Base-by-base conservation (phyloP, 2,113 vertebrate genomes). In the Heterochromis multidens region DNA sequence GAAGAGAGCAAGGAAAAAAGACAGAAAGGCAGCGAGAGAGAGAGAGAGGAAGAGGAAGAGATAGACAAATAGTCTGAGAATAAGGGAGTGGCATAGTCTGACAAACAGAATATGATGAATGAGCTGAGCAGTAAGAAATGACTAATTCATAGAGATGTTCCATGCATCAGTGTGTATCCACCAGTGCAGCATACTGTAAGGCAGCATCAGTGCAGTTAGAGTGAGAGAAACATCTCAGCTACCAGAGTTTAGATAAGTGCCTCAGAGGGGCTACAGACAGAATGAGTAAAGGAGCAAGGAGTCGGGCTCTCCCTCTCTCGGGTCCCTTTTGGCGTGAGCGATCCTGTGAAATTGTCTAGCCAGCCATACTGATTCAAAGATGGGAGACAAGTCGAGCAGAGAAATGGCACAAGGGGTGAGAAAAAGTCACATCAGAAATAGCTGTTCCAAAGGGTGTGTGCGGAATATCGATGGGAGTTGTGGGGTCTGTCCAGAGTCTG, bases 91-190 rank as follows among this genome's bases (percentile, higher is more conserved):
- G 92, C 94, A 70, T 80, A 82, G 88, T 92, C 91, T 92, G 90
- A 92, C 90, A 94, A 93, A 90, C 83, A 82, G 88, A 87, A 91
- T 92, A 89, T 92, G 92, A 95, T 92, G 89, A 94, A 94, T 91
- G 92, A 91, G 89, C 63, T 46, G 19, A 92, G 87, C 81, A 83
- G 85, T 86, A 90, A 87, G 79, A 92, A 88, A 95, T 95, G 85
- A 95, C 94, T 95, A 94, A 95, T 95, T 95, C 93, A 95, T 94
- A 70, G 93, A 87, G 82, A 88, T 87, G 74, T 87, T 93, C 86
- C 80, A 84, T 89, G 90, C 89, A 86, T 90, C 87, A 84, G 83
- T 85, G 92, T 93, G 90, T 67, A 74, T 88, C 84, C 87, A 83
- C 90, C 84, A 87, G 90, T 61, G 87, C 85, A 88, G 84, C 80